A percentile compares a stretch with the other conserved stretches of the same genome.
Evolutionary conservation across 1,140 invertebrate species (phyloP).

Genomic region (Alviniconcha marisindica): DNA sequence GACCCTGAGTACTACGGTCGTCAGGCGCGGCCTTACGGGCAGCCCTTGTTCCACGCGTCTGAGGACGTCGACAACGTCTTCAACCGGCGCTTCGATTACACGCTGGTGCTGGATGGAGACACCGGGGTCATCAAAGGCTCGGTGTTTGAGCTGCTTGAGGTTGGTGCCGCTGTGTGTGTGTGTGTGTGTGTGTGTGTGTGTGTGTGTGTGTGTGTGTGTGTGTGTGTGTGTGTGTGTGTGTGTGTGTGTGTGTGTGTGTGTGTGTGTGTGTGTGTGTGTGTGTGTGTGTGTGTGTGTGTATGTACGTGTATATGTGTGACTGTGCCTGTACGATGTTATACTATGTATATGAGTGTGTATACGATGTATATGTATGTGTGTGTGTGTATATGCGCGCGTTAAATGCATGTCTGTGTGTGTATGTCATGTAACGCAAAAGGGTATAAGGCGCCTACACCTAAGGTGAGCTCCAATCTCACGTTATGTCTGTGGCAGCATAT

Average conservation of each 20-base stretch:
- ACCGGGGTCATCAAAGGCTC: slow-evolving; percentile 61
- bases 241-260: background rate
- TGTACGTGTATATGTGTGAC: too few relatives aligned
- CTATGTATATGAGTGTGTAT: too few relatives aligned
- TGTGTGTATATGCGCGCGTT: too few relatives aligned
- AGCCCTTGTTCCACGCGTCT: slow-evolving; percentile 65
- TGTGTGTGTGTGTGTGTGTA: background rate
- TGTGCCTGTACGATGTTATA: too few relatives aligned
- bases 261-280: background rate
- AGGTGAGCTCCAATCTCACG: too few relatives aligned
- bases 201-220: slow-evolving; percentile 27
- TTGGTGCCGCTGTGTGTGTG: background rate
- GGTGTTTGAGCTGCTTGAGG: slow-evolving; percentile 59
- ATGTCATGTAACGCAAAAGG: too few relatives aligned
- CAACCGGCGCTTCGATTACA: slow-evolving; percentile 67
- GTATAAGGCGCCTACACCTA: too few relatives aligned
- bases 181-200: slow-evolving; percentile 27
- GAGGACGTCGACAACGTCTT: slow-evolving; percentile 66
- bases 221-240: slow-evolving; percentile 23
- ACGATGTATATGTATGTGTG: too few relatives aligned
- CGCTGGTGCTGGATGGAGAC: slow-evolving; percentile 69
- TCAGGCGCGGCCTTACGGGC: slow-evolving; percentile 54
- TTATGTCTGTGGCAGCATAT: too few relatives aligned
- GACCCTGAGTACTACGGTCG: slow-evolving; percentile 63
- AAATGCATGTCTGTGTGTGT: too few relatives aligned